Evolutionary conservation across 2,797 vertebrate genomes (phyloP).

Genomic region (Tapirus indicus): DNA sequence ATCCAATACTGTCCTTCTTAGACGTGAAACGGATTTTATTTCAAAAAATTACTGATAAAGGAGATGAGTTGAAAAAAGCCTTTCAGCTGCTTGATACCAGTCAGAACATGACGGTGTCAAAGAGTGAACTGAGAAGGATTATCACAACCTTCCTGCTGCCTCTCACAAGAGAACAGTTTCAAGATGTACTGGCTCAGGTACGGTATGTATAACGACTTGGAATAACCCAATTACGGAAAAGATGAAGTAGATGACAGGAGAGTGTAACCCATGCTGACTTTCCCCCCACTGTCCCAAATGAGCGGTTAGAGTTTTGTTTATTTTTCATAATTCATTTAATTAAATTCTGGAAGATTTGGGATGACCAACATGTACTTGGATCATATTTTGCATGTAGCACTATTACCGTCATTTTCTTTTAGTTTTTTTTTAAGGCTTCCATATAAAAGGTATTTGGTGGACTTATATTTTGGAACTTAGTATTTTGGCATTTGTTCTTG

Average conservation of each 20-base stretch:
- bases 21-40: conserved; percentile 85
- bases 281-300: accelerated
- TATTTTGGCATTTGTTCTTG: not conserved
- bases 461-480: not conserved
- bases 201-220: accelerated
- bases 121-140: conserved; percentile 84
- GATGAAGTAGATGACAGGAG: not conserved
- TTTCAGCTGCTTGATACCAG: conserved; percentile 85
- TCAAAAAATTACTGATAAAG: conserved; percentile 83
- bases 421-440: not conserved
- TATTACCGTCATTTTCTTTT: not conserved
- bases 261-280: accelerated
- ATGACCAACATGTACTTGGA: accelerated
- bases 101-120: conserved; percentile 84
- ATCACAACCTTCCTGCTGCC: conserved; percentile 84
- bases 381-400: not conserved
- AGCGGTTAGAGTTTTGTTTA: not conserved
- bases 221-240: accelerated
- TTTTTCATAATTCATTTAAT: not conserved
- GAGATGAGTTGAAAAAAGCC: conserved; percentile 84
- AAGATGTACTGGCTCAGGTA: conserved; percentile 87
- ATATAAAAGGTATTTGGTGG: not conserved
- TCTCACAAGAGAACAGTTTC: conserved; percentile 86
- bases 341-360: not conserved
- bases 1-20: conserved; percentile 80